Percentiles rank a stretch among this genome's conserved stretches.
phyloP scores from a whole-genome alignment of 2,113 vertebrate species.

The Prunella fulvescens region DNA sequence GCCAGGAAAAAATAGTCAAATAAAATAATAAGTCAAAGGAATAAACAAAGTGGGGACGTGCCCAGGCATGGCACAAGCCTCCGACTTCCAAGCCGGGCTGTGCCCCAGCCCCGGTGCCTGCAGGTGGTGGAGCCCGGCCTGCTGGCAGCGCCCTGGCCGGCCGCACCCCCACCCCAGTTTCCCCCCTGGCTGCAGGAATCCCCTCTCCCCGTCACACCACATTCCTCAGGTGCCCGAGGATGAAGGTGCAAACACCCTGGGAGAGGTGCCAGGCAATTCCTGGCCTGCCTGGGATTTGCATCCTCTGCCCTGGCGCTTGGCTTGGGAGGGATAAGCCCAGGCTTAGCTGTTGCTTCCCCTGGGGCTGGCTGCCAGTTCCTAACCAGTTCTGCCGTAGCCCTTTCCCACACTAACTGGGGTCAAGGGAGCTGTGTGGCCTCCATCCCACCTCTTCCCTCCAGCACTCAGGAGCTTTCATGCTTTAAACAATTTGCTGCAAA shows the following conservation, averaged over 20 bases:
- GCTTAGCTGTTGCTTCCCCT: neutral
- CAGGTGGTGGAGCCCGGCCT: neutral
- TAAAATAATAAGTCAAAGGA: conserved; percentile 33
- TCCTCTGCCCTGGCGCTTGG: neutral
- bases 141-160: neutral
- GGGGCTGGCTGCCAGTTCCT: neutral
- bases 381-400: neutral
- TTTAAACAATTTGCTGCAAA: neutral
- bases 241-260: neutral
- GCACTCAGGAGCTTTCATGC: neutral
- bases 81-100: neutral
- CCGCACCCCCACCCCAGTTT: neutral
- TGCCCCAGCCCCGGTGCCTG: neutral
- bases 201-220: neutral
- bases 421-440: neutral
- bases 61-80: neutral
- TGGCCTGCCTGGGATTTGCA: neutral
- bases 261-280: neutral
- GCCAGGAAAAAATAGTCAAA: conserved; percentile 47
- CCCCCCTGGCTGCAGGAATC: neutral
- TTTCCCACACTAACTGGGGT: conserved; percentile 25
- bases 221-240: neutral
- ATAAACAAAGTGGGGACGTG: conserved; percentile 46
- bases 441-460: neutral
- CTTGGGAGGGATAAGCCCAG: neutral